Evolutionary conservation across 2,113 vertebrate genomes (phyloP), one percentile per base, ranked within the genome.

Genomic region (Tichodroma muraria): DNA sequence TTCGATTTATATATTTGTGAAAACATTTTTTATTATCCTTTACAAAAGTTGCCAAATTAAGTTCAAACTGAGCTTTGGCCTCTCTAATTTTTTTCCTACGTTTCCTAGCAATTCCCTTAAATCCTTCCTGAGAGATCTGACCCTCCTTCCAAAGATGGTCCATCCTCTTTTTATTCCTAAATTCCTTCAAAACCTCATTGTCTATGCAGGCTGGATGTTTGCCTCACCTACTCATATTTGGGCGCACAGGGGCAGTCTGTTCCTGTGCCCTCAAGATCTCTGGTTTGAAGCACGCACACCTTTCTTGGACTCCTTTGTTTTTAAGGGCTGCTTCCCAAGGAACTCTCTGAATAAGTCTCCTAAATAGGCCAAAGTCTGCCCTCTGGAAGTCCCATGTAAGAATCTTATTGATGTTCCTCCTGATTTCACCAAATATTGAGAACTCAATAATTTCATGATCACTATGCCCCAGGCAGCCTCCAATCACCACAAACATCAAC

Each of bases 191-290:
- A 47, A 23, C 8, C 5, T 30, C 0, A 0, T 23, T 75, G 33
- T 15, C 54, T 33, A 47, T 37, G 11, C 42, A 75, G 25, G 33
- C 33, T 59, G 71, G 25, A 23, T 0, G 3, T 35, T 73, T 45
- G 5, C 24, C 10, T 35, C 2, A 1, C 17, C 3, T 2, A 6
- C 10, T 23, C 13, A 17, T 45, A 33, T 37, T 57, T 35, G 1
- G 1, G 53, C 33, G 35, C 40, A 13, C 33, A 23, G 33, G 33
- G 24, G 16, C 40, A 28, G 6, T 30, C 33, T 45, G 25, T 18
- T 59, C 42, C 19, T 45, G 33, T 47, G 33, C 42, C 25, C 15
- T 59, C 42, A 23, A 28, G 25, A 75, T 30, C 54, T 57, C 25
- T 23, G 53, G 17, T 59, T 37, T 59, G 54, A 47, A 37, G 25